Conservation (phyloP, 2,113 vertebrate species). For the Dromas ardeola region DNA sequence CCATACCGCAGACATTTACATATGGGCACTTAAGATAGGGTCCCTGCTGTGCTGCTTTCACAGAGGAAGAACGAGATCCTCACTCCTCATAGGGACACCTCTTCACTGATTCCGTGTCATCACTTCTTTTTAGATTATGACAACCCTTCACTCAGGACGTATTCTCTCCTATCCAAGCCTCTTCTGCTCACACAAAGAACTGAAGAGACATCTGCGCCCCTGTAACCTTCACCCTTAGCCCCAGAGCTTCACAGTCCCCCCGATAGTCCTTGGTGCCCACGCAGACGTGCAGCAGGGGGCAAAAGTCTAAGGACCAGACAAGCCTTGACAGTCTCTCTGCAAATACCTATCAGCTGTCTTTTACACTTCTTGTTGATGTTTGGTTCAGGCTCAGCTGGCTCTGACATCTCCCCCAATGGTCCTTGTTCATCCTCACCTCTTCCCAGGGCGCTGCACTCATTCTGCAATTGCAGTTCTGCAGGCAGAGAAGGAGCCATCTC, state of each 20-base stretch:
- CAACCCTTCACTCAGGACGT: background rate
- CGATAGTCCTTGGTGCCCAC: background rate
- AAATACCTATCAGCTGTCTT: background rate
- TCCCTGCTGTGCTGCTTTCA: background rate
- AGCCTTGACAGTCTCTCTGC: background rate
- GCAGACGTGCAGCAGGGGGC: background rate
- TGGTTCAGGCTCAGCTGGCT: background rate
- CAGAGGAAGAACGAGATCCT: background rate
- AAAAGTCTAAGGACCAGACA: background rate
- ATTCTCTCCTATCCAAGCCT: background rate
- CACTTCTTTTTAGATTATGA: background rate
- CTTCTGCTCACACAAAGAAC: background rate
- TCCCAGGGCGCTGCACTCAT: background rate
- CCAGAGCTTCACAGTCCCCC: background rate
- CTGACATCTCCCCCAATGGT: background rate
- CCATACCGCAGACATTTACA: background rate
- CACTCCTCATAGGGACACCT: background rate
- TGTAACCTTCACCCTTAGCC: background rate
- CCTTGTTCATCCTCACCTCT: background rate
- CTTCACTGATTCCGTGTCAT: background rate
- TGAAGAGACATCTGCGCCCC: background rate
- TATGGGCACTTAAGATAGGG: background rate
- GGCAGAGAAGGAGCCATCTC: background rate
- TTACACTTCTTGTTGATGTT: background rate
- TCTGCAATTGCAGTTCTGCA: background rate